Percentiles rank a stretch among this genome's conserved stretches.
These are phyloP conservation scores for Carabus problematicus DNA, from an alignment of 2,888 invertebrate genomes.

Conservation along the genomic window DNA sequence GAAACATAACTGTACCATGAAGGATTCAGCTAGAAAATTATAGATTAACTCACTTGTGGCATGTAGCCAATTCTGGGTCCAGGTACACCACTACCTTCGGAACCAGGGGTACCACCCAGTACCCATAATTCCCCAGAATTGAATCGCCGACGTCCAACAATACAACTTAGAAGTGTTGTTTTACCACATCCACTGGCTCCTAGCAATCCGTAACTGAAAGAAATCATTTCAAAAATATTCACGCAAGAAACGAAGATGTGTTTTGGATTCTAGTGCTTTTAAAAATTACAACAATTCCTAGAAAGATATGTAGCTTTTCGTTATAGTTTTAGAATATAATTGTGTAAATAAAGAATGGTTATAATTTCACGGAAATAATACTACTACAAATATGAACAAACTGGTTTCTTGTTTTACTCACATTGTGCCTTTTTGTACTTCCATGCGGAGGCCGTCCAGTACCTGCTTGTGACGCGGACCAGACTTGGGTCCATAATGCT, in stretches of 20 bases:
- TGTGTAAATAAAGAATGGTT: too few relatives aligned
- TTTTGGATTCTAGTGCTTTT: too few relatives aligned
- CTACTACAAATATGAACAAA: too few relatives aligned
- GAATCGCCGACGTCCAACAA: constrained; percentile 80
- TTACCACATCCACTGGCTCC: constrained; percentile 93
- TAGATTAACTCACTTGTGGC: constrained; percentile 73
- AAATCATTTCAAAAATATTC: background rate
- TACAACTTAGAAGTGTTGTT: constrained; percentile 85
- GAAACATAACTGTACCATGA: background rate
- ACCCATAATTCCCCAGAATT: constrained; percentile 87
- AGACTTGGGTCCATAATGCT: constrained; percentile 69
- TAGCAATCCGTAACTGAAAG: constrained; percentile 82
- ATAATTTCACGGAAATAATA: too few relatives aligned
- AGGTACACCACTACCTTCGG: constrained; percentile 83
- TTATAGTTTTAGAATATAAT: too few relatives aligned
- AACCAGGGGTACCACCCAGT: constrained; percentile 82
- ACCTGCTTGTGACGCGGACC: constrained; percentile 65
- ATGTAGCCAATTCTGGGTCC: constrained; percentile 90
- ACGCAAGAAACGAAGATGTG: constrained; percentile 3
- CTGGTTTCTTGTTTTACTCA: constrained; percentile 60
- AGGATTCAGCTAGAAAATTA: constrained; percentile 1
- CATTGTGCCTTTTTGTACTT: constrained; percentile 78
- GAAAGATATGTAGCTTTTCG: too few relatives aligned
- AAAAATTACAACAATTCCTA: too few relatives aligned
- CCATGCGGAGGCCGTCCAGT: constrained; percentile 75